A percentile compares a stretch with the other conserved stretches of the same genome.
phyloP scores from a whole-genome alignment of 2,797 vertebrate species.

The Propithecus deckenii region DNA sequence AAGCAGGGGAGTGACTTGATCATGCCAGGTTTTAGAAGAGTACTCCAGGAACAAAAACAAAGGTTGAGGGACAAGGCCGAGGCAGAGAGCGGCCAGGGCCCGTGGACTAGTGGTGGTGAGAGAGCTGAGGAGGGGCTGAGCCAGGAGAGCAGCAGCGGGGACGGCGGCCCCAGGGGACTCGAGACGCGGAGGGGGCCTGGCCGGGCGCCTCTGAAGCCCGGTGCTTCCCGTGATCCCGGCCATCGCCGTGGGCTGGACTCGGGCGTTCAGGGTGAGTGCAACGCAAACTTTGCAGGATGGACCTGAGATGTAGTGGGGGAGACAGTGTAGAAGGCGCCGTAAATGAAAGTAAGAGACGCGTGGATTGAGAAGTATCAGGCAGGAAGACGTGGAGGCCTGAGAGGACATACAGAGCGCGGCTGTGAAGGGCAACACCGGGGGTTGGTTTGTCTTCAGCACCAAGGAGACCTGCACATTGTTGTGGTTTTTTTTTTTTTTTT shows the following conservation, averaged over 20 bases:
- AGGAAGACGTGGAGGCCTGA: background rate
- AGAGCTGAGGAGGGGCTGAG: no score
- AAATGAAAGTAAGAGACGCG: background rate
- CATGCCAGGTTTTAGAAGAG: no score
- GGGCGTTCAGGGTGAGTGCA: no score
- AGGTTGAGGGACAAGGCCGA: background rate
- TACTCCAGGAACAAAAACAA: background rate
- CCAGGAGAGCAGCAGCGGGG: background rate
- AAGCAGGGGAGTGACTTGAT: background rate
- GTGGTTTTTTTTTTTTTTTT: no score
- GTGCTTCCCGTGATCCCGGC: no score
- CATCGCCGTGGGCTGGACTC: background rate
- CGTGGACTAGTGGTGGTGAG: no score
- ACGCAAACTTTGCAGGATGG: background rate
- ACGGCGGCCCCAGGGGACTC: background rate
- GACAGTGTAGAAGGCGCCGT: background rate
- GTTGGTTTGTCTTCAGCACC: background rate
- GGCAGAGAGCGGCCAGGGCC: no score
- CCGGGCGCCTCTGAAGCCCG: background rate
- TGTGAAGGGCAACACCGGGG: fast-evolving
- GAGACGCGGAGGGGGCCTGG: background rate
- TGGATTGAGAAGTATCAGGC: background rate
- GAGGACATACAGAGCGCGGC: background rate
- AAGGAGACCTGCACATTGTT: fast-evolving
- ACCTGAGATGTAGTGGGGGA: background rate